Conservation (phyloP, 1,140 invertebrate genomes). For the Drosophila azteca region DNA sequence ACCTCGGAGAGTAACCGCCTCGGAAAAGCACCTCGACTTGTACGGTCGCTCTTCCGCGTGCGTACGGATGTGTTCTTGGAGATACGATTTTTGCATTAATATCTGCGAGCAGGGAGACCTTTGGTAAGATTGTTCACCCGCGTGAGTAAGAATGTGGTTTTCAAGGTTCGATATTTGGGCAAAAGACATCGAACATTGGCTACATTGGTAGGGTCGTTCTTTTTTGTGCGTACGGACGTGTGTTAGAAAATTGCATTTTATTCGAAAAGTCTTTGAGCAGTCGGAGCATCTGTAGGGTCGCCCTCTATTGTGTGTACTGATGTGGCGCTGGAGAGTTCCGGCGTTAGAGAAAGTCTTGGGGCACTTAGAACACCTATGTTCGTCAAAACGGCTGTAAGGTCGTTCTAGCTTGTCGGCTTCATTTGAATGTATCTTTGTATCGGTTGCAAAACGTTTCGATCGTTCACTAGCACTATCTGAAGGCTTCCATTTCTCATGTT, state of each 20-base stretch:
- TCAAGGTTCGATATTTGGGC: neutral
- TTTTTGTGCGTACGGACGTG: neutral
- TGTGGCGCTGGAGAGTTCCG: neutral
- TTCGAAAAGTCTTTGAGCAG: slow-evolving; percentile 4
- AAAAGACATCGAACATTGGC: neutral
- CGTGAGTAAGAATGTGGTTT: neutral
- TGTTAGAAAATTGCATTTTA: neutral
- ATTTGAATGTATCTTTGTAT: no score
- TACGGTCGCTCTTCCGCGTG: no score
- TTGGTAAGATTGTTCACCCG: no score
- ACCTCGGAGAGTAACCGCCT: no score
- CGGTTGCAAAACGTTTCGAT: no score
- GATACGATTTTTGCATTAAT: no score
- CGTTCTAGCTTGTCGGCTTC: neutral
- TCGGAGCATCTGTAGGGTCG: slow-evolving; percentile 2
- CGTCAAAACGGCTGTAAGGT: no score
- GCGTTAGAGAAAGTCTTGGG: neutral
- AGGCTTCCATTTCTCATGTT: no score
- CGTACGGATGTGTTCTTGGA: no score
- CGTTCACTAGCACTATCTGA: no score
- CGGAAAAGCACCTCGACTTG: no score
- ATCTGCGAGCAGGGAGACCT: no score
- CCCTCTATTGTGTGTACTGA: slow-evolving; percentile 8
- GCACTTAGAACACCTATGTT: slow-evolving; percentile 3
- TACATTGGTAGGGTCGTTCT: neutral